Evolutionary conservation across 2,797 vertebrate species (phyloP), one percentile per base, ranked within the genome.

Genomic region (Crypturellus tataupa): DNA sequence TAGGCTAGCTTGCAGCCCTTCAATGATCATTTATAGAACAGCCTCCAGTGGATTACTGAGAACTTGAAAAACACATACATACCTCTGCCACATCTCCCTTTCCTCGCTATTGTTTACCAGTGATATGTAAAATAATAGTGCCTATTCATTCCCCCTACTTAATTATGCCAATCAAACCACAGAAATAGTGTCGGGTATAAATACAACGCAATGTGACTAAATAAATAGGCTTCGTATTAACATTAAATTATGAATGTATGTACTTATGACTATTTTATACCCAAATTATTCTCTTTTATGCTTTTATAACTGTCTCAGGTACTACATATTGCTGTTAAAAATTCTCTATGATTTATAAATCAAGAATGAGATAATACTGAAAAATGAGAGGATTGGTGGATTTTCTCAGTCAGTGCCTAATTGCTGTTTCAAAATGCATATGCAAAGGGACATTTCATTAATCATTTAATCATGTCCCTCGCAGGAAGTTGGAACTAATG

Each of bases 391-490:
- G 98, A 98, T 97, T 97, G 98, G 98, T 98, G 97, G 98, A 97
- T 98, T 98, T 98, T 98, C 98, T 97, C 98, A 98, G 98, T 98
- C 98, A 97, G 97, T 98, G 98, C 98, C 98, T 99, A 99, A 99
- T 99, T 99, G 99, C 99, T 99, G 98, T 99, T 99, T 99, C 99
- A 98, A 99, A 99, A 99, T 98, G 99, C 98, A 98, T 99, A 99
- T 99, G 99, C 99, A 99, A 98, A 98, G 98, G 98, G 98, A 98
- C 98, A 99, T 99, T 99, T 99, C 99, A 99, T 99, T 99, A 99
- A 99, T 99, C 99, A 99, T 99, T 99, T 99, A 99, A 99, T 99
- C 99, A 99, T 98, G 98, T 99, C 98, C 98, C 99, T 99, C 76
- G 98, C 98, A 99, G 99, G 99, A 99, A 99, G 98, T 98, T 98